These are phyloP conservation scores for Protomyctophum bolini DNA, from an alignment of 2,113 vertebrate genomes.

Conservation along the genomic window DNA sequence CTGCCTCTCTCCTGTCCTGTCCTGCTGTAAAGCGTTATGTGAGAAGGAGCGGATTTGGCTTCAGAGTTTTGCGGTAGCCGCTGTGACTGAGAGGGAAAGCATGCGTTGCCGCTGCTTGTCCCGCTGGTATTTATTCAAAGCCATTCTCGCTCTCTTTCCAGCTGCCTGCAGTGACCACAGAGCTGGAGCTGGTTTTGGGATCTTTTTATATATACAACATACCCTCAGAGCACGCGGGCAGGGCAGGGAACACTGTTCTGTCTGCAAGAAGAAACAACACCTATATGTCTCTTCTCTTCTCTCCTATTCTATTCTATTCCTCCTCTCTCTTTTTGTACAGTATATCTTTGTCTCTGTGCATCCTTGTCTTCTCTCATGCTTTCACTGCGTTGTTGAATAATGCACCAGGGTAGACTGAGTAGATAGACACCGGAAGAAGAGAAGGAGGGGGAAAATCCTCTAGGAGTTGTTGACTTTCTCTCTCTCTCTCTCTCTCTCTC, in stretches of 20 bases:
- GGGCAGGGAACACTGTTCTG: conserved; percentile 9
- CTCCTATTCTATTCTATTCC: background rate
- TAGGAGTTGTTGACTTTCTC: conserved; percentile 48
- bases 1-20: conserved; percentile 6
- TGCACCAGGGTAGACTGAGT: conserved; percentile 20
- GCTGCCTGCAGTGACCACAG: background rate
- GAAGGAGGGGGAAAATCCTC: conserved; percentile 33
- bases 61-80: background rate
- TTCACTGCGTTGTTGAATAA: conserved; percentile 22
- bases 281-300: background rate
- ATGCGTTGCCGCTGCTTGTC: conserved; percentile 20
- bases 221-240: background rate
- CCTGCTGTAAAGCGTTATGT: background rate
- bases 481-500: conserved; percentile 45
- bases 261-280: conserved; percentile 4
- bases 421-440: conserved; percentile 18
- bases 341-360: background rate
- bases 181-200: background rate
- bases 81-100: conserved; percentile 3
- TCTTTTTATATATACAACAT: conserved; percentile 17
- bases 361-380: conserved; percentile 3
- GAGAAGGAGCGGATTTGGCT: conserved; percentile 14
- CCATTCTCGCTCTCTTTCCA: conserved; percentile 43
- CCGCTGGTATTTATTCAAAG: conserved; percentile 31
- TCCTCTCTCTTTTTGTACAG: background rate